phyloP scores from a whole-genome alignment of 2,888 invertebrate genomes.

The Patella caerulea region DNA sequence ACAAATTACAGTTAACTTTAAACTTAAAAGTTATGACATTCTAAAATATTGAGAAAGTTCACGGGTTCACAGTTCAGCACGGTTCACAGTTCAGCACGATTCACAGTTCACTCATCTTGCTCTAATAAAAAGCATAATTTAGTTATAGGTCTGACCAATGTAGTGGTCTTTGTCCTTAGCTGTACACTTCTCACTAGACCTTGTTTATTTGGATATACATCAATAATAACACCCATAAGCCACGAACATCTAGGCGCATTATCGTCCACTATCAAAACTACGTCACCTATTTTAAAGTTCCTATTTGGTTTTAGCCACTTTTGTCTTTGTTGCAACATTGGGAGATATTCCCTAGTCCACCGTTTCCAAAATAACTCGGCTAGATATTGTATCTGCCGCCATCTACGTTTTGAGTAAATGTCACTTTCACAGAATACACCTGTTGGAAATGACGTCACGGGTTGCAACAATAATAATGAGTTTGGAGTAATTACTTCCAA shows the following conservation, averaged over 20 bases:
- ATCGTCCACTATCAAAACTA: slow-evolving; percentile 23
- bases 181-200: slow-evolving; percentile 15
- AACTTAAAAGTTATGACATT: too few species aligned
- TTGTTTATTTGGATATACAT: slow-evolving; percentile 21
- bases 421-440: slow-evolving; percentile 16
- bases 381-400: slow-evolving; percentile 21
- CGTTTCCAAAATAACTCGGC: slow-evolving; percentile 20
- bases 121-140: not conserved
- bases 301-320: slow-evolving; percentile 16
- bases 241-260: slow-evolving; percentile 15
- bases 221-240: slow-evolving; percentile 17
- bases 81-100: too few species aligned
- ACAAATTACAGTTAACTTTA: too few species aligned
- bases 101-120: not conserved
- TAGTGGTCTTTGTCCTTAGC: slow-evolving; percentile 11
- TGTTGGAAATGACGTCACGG: slow-evolving; percentile 7
- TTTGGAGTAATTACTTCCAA: slow-evolving; percentile 36
- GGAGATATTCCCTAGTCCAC: slow-evolving; percentile 24
- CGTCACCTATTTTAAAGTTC: slow-evolving; percentile 14
- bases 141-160: slow-evolving; percentile 12
- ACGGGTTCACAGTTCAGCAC: not conserved
- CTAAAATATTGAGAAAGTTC: too few species aligned
- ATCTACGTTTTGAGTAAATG: slow-evolving; percentile 18
- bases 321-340: slow-evolving; percentile 22
- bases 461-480: slow-evolving; percentile 22